Evolutionary conservation across 2,113 vertebrate species (phyloP), one percentile per base, ranked within the genome.

Genomic region (Micronycteris hirsuta): DNA sequence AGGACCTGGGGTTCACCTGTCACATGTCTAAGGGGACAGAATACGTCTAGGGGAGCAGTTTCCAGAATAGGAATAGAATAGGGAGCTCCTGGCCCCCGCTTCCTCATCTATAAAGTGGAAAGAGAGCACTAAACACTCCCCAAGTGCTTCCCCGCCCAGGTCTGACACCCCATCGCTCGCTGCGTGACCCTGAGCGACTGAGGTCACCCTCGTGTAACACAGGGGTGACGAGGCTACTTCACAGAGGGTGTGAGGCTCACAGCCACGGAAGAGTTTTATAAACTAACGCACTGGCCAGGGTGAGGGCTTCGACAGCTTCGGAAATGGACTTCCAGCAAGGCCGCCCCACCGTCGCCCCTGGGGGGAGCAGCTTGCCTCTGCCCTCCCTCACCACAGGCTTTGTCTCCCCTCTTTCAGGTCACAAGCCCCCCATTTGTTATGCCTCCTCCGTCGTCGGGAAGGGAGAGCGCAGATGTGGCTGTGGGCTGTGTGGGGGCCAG

Each of bases 401-500:
- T 2, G 26, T 45, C 82, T 58, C 24, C 43, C 38, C 54, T 85
- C 38, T 94, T 31, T 83, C 61, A 24, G 83, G 94, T 84, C 90
- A 76, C 92, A 26, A 33, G 74, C 89, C 67, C 56, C 28, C 68
- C 63, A 63, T 85, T 24, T 31, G 85, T 73, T 45, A 67, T 3
- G 68, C 87, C 93, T 93, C 61, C 63, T 20, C 45, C 63, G 20
- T 63, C 24, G 26, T 63, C 1, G 43, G 70, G 49, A 87, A 73
- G 96, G 95, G 54, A 56, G 84, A 77, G 9, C 86, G 89, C 77
- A 96, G 91, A 81, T 88, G 83, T 49, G 71, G 58, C 91, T 58
- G 13, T 6, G 10, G 89, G 71, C 81, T 0, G 4, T 5, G 41
- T 10, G 28, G 63, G 65, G 86, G 84, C 83, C 93, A 11, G 71